Percentiles rank a stretch among this genome's conserved stretches.
Conservation (phyloP, 2,888 invertebrate genomes). For the Eupsilia transversa region DNA sequence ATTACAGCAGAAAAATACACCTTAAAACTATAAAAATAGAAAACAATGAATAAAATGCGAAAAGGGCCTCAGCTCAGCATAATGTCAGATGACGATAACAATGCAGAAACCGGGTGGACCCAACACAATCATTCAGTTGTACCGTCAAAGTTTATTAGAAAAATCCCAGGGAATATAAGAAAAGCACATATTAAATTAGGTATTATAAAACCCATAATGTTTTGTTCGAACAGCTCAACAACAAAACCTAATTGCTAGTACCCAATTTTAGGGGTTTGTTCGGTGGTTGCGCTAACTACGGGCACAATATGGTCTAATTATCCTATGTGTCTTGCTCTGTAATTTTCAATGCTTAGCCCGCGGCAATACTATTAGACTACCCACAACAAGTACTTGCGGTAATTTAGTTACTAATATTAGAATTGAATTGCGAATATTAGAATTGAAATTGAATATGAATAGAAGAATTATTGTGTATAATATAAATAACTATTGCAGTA, state of each 20-base stretch:
- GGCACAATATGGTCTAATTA: slow-evolving; percentile 34
- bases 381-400: slow-evolving; percentile 5
- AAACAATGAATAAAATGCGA: no score
- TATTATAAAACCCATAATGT: not conserved
- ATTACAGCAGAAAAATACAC: no score
- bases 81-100: no score
- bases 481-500: no score
- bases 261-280: slow-evolving; percentile 8
- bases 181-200: not conserved
- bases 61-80: no score
- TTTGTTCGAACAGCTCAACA: slow-evolving; percentile 2
- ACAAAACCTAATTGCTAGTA: slow-evolving; percentile 5
- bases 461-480: no score
- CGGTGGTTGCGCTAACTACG: slow-evolving; percentile 9
- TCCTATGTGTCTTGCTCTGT: not conserved
- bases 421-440: no score
- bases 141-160: not conserved
- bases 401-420: slow-evolving; percentile 17
- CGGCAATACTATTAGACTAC: slow-evolving; percentile 15
- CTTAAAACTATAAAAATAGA: no score
- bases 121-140: not conserved
- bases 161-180: not conserved
- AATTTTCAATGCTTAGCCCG: slow-evolving; percentile 27
- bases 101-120: not conserved
- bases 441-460: no score